phyloP scores from a whole-genome alignment of 1,140 invertebrate species.

The Ruditapes philippinarum region DNA sequence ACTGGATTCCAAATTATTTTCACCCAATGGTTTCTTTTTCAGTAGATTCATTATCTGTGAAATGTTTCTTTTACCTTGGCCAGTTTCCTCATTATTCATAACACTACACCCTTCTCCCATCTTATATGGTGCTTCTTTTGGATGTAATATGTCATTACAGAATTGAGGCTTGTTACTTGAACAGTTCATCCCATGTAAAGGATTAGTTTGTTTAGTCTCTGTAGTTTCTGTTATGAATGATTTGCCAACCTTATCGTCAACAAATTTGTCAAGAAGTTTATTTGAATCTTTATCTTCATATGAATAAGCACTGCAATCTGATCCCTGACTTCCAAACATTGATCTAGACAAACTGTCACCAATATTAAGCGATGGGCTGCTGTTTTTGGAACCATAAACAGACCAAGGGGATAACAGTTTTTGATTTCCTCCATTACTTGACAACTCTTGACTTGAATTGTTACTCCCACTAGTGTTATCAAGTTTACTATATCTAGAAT shows the following conservation, averaged over 20 bases:
- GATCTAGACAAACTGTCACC: neutral
- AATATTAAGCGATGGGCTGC: slow-evolving; percentile 26
- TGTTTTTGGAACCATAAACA: slow-evolving; percentile 53
- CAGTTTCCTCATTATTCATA: neutral
- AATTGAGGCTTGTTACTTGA: neutral
- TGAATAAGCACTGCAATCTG: too few species aligned
- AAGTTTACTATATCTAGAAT: neutral
- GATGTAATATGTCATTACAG: too few species aligned
- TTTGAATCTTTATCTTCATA: neutral
- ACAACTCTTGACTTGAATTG: slow-evolving; percentile 48
- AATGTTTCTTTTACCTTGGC: slow-evolving; percentile 22
- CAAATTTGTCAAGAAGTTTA: neutral
- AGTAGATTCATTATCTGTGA: slow-evolving; percentile 30
- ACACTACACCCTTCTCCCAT: too few species aligned
- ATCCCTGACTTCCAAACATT: too few species aligned
- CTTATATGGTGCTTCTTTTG: too few species aligned
- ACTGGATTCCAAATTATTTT: neutral
- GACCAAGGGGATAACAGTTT: slow-evolving; percentile 53
- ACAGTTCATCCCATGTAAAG: neutral
- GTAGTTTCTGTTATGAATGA: neutral
- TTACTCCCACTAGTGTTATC: neutral
- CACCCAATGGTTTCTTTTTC: neutral
- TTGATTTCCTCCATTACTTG: neutral
- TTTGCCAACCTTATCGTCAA: neutral
- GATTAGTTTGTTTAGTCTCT: neutral